Conservation (phyloP, 2,797 vertebrate species). For the Toxotes lorentzi region DNA sequence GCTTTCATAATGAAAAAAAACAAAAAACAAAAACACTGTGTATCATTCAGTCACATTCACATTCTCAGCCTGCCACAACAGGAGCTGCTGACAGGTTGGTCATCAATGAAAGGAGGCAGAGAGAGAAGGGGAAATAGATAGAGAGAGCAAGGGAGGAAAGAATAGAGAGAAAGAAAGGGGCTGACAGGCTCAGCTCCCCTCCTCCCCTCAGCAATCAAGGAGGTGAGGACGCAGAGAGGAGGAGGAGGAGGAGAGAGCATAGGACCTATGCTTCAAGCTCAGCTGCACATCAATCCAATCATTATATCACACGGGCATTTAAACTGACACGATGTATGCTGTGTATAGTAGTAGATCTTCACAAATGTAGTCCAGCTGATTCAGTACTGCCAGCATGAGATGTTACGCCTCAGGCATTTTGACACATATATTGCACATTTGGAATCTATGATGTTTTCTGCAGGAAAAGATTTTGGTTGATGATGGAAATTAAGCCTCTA, state of each 20-base stretch:
- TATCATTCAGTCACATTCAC: slow-evolving; percentile 57
- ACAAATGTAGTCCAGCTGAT: slow-evolving; percentile 61
- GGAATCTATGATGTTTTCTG: slow-evolving; percentile 34
- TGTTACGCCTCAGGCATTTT: slow-evolving; percentile 19
- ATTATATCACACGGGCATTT: slow-evolving; percentile 65
- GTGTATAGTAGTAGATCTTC: slow-evolving; percentile 50
- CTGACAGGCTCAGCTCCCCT: slow-evolving; percentile 67
- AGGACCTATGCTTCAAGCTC: slow-evolving; percentile 70
- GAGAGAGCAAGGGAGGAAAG: slow-evolving; percentile 26
- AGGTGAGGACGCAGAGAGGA: slow-evolving; percentile 71
- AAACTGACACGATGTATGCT: slow-evolving; percentile 63
- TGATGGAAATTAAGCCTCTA: slow-evolving; percentile 5
- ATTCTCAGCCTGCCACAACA: slow-evolving; percentile 65
- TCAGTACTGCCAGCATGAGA: slow-evolving; percentile 49
- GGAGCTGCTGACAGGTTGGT: slow-evolving; percentile 78
- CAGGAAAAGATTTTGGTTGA: slow-evolving; percentile 14
- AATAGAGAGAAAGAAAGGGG: slow-evolving; percentile 56
- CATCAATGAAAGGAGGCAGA: slow-evolving; percentile 72
- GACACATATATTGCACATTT: slow-evolving; percentile 36
- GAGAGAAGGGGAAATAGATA: slow-evolving; percentile 25
- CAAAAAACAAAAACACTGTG: slow-evolving; percentile 25
- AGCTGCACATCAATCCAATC: slow-evolving; percentile 77
- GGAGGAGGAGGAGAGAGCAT: slow-evolving; percentile 60
- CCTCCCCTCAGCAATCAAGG: slow-evolving; percentile 68
- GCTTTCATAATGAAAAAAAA: slow-evolving; percentile 32